Base-by-base conservation (phyloP, 23 tunicate genomes). In the Trididemnum clinides region DNA sequence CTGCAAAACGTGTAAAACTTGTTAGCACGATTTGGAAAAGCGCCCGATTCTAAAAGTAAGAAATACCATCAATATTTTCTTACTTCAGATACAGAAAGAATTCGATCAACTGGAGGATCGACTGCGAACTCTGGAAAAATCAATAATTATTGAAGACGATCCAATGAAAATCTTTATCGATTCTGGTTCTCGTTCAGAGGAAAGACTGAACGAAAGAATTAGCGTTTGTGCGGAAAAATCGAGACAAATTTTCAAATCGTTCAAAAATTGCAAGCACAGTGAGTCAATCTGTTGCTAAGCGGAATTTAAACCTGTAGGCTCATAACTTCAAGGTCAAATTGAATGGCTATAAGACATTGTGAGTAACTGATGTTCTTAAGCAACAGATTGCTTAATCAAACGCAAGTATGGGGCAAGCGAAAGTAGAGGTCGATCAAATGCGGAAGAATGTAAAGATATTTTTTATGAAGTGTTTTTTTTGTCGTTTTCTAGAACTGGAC, bases 211-310 rank as follows among this genome's bases (percentile, higher is more conserved):
- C 19, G 90, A 86, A 59, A 78, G 59, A 33, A 93, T 93, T 82
- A 75, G 44, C 22, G 84, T 63, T 22, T 44, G 64, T 32, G 79
- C 98, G 22, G 88, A 88, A 37, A 70, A 50, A 50, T 88, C 92
- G 25, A 57, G 90, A 22, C 89, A 88, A 2, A 93, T 85, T 50
- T 71, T 29, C 87, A 74, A 84, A 57, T 33, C 81, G 2, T 91
- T 91, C 33, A 82, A 82, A 50, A 82, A n/a, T n/a, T n/a, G n/a
- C n/a, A n/a, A 86, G 62, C 96, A 91, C 72, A 90, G 64, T 19
- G 19, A n/a, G 20, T 29, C 38, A 21, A 28, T 6, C 18, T 27
- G 77, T 29, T 26, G 29, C 71, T 26, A 19, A 26, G 54, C 29
- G 26, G 28, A 71, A 27, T 20, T 27, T 33, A 4, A 32, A 6